Evolutionary conservation across 2,113 vertebrate species (phyloP), one percentile per base, ranked within the genome.

Genomic region (Bubalus kerabau): DNA sequence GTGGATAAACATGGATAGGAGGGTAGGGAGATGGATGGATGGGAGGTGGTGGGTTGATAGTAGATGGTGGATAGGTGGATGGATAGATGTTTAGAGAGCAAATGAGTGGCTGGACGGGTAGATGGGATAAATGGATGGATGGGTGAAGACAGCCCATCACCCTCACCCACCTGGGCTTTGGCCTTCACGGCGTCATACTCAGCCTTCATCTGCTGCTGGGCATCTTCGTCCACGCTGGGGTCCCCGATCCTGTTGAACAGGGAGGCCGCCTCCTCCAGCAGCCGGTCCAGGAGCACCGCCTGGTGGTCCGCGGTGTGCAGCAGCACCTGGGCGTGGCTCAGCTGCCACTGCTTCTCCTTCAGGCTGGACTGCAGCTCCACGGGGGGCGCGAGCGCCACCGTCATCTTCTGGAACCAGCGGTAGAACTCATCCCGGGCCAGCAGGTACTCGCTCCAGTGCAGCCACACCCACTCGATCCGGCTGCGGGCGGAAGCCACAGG

Each of bases 391-490:
- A 99, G 98, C 24, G 82, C 94, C 82, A 99, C 96, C 84, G 97
- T 98, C 98, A 99, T 99, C 97, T 98, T 99, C 46, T 98, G 98
- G 98, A 99, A 98, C 99, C 99, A 99, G 4, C 96, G 17, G 32
- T 98, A 98, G 95, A 99, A 99, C 97, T 99, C 99, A 40, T 99
- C 99, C 0, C 98, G 98, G 57, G 99, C 99, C 98, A 99, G 99
- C 97, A 99, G 98, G 98, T 99, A 99, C 97, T 99, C 99, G 0
- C 98, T 99, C 99, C 99, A 99, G 97, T 99, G 99, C 84, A 99
- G 99, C 99, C 99, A 99, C 94, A 99, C 99, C 99, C 99, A 99
- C 98, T 99, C 99, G 14, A 99, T 99, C 24, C 99, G 99, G 98
- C 99, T 99, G 98, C 59, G 87, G 97, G 91, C 17, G 87, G 67